phyloP scores from a whole-genome alignment of 2,888 invertebrate species.

The Punctoribates punctum region DNA sequence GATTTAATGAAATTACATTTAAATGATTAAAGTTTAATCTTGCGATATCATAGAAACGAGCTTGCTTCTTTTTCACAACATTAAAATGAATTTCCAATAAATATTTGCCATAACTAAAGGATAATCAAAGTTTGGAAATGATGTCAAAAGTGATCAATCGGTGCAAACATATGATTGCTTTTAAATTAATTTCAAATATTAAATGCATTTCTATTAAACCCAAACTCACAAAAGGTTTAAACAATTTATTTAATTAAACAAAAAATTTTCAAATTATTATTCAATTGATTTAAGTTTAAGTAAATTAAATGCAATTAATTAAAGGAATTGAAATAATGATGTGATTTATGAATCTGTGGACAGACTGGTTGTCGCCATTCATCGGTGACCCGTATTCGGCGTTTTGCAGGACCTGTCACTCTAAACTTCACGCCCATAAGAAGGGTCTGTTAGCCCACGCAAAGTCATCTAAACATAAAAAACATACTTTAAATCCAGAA shows the following conservation, averaged over 20 bases:
- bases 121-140: too few species aligned
- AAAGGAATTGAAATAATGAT: not conserved
- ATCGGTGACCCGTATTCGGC: conserved; percentile 37
- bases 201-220: not conserved
- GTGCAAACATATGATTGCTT: not conserved
- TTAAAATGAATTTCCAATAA: too few species aligned
- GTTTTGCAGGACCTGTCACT: conserved; percentile 39
- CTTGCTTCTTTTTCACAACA: too few species aligned
- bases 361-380: conserved; percentile 41
- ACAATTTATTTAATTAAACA: not conserved
- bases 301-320: too few species aligned
- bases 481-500: conserved; percentile 27
- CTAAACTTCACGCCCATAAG: conserved; percentile 42
- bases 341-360: not conserved
- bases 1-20: not conserved
- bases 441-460: conserved; percentile 43
- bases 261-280: not conserved
- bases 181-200: not conserved
- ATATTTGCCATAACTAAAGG: too few species aligned
- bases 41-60: too few species aligned
- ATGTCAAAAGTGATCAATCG: not conserved
- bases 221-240: conserved; percentile 7
- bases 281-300: too few species aligned
- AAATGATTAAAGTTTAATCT: too few species aligned
- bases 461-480: conserved; percentile 39